These are phyloP conservation scores for Recurvirostra avosetta DNA, from an alignment of 2,113 vertebrate genomes.

Conservation along the genomic window DNA sequence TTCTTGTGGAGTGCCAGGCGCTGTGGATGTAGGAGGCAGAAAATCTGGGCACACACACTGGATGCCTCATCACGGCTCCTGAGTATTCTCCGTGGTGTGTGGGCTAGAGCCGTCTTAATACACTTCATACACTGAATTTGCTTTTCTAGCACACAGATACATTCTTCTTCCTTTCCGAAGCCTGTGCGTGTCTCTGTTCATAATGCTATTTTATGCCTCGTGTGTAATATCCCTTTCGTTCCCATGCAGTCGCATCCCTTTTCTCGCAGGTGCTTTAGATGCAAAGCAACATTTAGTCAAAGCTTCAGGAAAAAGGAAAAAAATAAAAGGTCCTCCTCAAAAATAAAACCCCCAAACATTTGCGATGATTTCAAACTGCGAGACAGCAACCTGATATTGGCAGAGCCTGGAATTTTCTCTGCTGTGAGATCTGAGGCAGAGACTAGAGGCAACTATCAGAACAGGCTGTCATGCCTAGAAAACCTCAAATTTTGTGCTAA, in stretches of 20 bases:
- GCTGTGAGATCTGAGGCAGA: not conserved
- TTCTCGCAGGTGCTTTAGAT: not conserved
- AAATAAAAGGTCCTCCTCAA: not conserved
- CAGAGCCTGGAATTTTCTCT: not conserved
- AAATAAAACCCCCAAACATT: not conserved
- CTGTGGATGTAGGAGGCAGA: not conserved
- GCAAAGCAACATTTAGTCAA: not conserved
- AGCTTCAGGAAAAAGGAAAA: not conserved
- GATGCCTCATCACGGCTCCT: accelerated
- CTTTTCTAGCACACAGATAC: not conserved
- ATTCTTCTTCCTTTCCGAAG: not conserved
- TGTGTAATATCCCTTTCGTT: not conserved
- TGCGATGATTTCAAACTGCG: accelerated
- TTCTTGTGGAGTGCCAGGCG: accelerated
- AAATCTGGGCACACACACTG: accelerated
- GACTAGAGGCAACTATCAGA: not conserved
- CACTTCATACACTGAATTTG: no score
- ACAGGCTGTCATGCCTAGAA: conserved; percentile 29
- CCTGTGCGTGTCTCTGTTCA: not conserved
- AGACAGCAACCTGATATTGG: not conserved
- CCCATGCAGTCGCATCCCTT: not conserved
- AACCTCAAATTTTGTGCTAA: conserved; percentile 38
- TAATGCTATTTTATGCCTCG: not conserved
- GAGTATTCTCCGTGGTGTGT: accelerated
- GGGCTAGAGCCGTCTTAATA: not conserved